Conservation (phyloP, 2,888 invertebrate species). For the Elysia crispata region DNA sequence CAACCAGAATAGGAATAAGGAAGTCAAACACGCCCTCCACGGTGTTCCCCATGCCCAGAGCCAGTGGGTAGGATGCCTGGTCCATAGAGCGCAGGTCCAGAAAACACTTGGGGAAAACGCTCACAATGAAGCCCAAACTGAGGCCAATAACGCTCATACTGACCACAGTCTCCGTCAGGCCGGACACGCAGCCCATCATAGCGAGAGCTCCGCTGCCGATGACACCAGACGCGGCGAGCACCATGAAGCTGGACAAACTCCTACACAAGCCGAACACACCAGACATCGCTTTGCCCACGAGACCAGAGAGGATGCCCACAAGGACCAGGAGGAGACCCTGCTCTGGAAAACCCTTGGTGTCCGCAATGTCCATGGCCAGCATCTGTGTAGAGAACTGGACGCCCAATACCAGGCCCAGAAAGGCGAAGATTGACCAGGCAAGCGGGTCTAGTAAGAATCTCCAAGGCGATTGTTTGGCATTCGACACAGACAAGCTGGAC, state of each 20-base stretch:
- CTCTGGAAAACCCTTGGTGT: no score
- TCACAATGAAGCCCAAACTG: neutral
- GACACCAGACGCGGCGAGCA: neutral
- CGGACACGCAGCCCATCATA: neutral
- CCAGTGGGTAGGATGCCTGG: conserved; percentile 9
- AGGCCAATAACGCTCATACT: neutral
- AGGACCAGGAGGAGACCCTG: no score
- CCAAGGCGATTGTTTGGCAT: no score
- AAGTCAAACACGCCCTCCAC: conserved; percentile 26
- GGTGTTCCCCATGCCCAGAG: conserved; percentile 17
- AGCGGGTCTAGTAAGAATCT: no score
- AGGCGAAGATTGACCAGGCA: no score
- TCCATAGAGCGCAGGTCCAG: conserved; percentile 7
- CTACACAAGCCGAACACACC: no score
- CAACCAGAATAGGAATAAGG: conserved; percentile 9
- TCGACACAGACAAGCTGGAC: no score
- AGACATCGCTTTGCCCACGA: no score
- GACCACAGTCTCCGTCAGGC: neutral
- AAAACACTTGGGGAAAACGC: conserved; percentile 10
- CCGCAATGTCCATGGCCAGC: no score
- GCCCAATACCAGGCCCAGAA: no score
- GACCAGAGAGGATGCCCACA: neutral
- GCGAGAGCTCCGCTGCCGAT: conserved; percentile 2
- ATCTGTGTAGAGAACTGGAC: no score
- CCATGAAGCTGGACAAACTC: neutral